phyloP scores from a whole-genome alignment of 2,113 vertebrate species.

The Regulus satrapa region DNA sequence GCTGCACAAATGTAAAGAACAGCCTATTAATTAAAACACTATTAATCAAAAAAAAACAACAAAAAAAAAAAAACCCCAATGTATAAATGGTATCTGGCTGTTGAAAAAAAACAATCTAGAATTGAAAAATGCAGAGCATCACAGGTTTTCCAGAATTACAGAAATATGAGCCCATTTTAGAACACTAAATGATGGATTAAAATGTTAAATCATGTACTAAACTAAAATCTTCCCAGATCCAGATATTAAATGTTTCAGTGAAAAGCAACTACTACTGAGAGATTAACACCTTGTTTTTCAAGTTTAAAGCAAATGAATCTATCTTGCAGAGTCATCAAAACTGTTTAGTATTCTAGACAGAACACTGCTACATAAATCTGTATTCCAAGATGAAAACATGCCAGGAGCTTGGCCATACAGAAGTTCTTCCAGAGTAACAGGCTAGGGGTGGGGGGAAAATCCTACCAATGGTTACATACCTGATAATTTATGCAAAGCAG shows the following conservation, averaged over 20 bases:
- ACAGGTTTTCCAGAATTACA: neutral
- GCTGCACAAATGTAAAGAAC: neutral
- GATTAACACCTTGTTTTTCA: conserved; percentile 17
- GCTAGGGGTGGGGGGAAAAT: neutral
- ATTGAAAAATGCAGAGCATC: neutral
- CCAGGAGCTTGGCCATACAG: neutral
- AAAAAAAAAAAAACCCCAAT: neutral
- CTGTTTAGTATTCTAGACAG: neutral
- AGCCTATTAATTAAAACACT: neutral
- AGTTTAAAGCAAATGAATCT: neutral
- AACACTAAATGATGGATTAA: neutral
- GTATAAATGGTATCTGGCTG: neutral
- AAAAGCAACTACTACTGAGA: neutral
- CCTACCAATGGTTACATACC: neutral
- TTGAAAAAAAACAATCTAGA: neutral
- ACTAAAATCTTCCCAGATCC: neutral
- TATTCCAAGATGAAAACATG: neutral
- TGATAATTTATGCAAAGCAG: neutral
- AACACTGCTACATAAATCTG: neutral
- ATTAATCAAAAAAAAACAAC: neutral
- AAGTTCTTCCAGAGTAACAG: neutral
- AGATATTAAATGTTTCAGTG: neutral
- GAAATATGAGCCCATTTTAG: neutral
- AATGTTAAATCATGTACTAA: neutral
- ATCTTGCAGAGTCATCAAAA: conserved; percentile 8